A percentile compares a stretch with the other conserved stretches of the same genome.
These are phyloP conservation scores for Pomatostomus ruficeps DNA, from an alignment of 2,113 vertebrate genomes.

Conservation along the genomic window DNA sequence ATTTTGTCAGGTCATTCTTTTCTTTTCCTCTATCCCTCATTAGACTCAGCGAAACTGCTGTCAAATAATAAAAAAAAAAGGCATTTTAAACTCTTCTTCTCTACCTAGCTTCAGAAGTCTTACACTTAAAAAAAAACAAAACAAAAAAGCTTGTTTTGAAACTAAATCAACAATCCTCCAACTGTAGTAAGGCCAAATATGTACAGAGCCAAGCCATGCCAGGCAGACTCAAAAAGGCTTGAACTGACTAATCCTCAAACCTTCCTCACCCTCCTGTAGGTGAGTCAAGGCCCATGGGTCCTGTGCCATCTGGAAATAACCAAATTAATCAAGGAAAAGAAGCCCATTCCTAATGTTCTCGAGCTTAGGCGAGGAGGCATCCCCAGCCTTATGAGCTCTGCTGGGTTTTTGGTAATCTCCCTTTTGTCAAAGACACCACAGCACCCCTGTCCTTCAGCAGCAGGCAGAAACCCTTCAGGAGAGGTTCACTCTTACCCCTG, in stretches of 20 bases:
- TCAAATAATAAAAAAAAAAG: background rate
- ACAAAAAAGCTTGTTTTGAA: background rate
- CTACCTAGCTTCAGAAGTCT: background rate
- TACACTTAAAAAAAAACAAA: background rate
- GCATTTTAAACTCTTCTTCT: background rate
- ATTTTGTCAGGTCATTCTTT: slow-evolving; percentile 36
- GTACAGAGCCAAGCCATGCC: background rate
- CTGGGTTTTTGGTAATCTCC: background rate
- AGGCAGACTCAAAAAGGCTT: background rate
- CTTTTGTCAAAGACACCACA: background rate
- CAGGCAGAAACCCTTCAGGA: background rate
- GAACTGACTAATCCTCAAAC: background rate
- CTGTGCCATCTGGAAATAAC: background rate
- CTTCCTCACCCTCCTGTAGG: background rate
- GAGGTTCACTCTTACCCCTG: background rate
- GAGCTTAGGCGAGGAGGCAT: background rate
- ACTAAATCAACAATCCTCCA: background rate
- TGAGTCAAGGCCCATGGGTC: background rate
- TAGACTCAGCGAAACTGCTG: background rate
- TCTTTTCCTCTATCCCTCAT: background rate
- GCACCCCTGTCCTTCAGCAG: background rate
- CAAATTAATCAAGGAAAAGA: background rate
- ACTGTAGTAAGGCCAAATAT: background rate
- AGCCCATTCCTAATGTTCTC: background rate
- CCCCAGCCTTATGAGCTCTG: background rate